Evolutionary conservation across 64 coral and sea anemone species (phyloP).

Genomic region (Pocillopora damicornis): DNA sequence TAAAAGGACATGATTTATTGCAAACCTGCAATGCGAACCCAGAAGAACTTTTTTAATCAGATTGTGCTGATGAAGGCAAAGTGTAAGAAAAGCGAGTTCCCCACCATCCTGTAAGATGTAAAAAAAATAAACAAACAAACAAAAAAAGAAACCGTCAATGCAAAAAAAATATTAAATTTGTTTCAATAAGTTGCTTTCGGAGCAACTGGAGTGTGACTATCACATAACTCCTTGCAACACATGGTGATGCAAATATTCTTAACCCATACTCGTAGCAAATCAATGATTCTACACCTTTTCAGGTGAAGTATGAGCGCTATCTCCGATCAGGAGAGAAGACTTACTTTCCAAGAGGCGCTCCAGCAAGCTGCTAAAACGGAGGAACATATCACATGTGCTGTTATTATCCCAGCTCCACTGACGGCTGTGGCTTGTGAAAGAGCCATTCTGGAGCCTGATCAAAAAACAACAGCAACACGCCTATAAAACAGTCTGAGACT

Average conservation of each 20-base stretch:
- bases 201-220: no score
- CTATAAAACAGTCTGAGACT: no score
- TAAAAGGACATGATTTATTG: background rate
- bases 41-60: constrained; percentile 51
- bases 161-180: no score
- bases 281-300: no score
- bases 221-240: no score
- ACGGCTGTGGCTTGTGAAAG: constrained; percentile 18
- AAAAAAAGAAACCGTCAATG: no score
- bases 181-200: no score
- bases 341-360: constrained; percentile 87
- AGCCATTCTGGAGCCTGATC: no score
- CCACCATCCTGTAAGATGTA: constrained; percentile 64
- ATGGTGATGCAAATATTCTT: no score
- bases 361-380: constrained; percentile 58
- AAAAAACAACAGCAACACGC: no score
- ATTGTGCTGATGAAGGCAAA: constrained; percentile 64
- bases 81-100: constrained; percentile 73
- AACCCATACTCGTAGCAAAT: no score
- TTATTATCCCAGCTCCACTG: constrained; percentile 61
- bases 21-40: constrained; percentile 64
- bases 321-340: background rate
- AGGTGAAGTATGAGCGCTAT: no score
- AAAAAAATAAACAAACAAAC: background rate
- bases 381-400: constrained; percentile 50